A percentile compares a stretch with the other conserved stretches of the same genome.
phyloP scores from a whole-genome alignment of 92 coral and sea anemone species.

The Diadumene lineata region DNA sequence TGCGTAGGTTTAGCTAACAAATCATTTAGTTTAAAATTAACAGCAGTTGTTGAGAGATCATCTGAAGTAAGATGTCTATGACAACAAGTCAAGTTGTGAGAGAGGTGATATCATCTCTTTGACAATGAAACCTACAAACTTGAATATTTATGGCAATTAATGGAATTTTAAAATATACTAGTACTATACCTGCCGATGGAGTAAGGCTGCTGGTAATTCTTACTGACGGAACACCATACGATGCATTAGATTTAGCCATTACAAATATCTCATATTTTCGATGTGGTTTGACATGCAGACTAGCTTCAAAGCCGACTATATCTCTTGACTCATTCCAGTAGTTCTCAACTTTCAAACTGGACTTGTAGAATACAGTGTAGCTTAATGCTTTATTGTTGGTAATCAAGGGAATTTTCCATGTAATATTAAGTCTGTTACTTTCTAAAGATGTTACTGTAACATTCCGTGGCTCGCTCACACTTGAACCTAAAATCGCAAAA shows the following conservation, averaged over 20 bases:
- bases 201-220: background rate
- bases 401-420: conserved; percentile 8
- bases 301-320: background rate
- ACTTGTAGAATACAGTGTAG: conserved; percentile 18
- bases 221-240: conserved; percentile 5
- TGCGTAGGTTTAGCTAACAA: no score
- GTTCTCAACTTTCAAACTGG: background rate
- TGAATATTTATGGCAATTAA: no score
- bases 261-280: conserved; percentile 2
- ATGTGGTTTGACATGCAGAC: background rate
- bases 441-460: background rate
- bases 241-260: conserved; percentile 1
- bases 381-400: conserved; percentile 1
- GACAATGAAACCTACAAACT: no score
- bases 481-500: background rate
- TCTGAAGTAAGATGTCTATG: no score
- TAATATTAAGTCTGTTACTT: background rate
- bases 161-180: no score
- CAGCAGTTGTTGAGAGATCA: no score
- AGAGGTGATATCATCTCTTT: no score
- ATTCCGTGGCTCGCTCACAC: conserved; percentile 1
- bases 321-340: background rate
- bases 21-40: no score
- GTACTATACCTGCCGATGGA: conserved; percentile 17
- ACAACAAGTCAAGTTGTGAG: no score